Evolutionary conservation across 1,140 invertebrate genomes (phyloP).

Genomic region (Anastrepha obliqua): DNA sequence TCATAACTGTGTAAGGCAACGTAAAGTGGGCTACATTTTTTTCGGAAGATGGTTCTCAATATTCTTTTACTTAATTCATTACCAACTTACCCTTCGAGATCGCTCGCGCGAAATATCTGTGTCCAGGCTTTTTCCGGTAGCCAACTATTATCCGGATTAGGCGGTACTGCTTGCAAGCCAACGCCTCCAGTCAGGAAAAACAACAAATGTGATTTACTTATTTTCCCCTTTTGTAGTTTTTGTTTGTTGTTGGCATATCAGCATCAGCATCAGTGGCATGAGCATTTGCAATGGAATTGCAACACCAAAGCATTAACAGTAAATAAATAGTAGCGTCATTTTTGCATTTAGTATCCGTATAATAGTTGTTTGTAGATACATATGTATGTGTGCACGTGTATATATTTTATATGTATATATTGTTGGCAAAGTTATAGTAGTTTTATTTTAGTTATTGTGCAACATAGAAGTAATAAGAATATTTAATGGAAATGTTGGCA

Average conservation of each 20-base stretch:
- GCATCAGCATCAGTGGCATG: not conserved
- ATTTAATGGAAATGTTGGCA: constrained; percentile 51
- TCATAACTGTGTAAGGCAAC: no score
- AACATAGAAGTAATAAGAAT: constrained; percentile 10
- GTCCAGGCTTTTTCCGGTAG: constrained; percentile 90
- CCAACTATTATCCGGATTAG: constrained; percentile 87
- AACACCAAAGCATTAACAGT: not conserved
- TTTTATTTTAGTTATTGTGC: constrained; percentile 37
- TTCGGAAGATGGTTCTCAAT: not conserved
- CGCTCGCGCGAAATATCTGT: constrained; percentile 82
- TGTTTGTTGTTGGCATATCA: not conserved
- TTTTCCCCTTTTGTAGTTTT: constrained; percentile 74
- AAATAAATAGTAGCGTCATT: constrained; percentile 11
- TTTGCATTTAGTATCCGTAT: not conserved
- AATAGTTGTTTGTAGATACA: not conserved
- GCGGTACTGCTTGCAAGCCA: constrained; percentile 83
- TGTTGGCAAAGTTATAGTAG: not conserved
- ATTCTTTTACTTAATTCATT: not conserved
- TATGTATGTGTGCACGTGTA: not conserved
- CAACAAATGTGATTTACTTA: constrained; percentile 84
- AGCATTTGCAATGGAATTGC: not conserved
- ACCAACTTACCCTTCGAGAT: constrained; percentile 77
- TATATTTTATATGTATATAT: not conserved
- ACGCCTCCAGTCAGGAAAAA: constrained; percentile 93
- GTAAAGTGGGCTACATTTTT: not conserved